A percentile compares a stretch with the other conserved stretches of the same genome.
phyloP scores from a whole-genome alignment of 2,113 vertebrate genomes.

The Chascanopsetta lugubris region DNA sequence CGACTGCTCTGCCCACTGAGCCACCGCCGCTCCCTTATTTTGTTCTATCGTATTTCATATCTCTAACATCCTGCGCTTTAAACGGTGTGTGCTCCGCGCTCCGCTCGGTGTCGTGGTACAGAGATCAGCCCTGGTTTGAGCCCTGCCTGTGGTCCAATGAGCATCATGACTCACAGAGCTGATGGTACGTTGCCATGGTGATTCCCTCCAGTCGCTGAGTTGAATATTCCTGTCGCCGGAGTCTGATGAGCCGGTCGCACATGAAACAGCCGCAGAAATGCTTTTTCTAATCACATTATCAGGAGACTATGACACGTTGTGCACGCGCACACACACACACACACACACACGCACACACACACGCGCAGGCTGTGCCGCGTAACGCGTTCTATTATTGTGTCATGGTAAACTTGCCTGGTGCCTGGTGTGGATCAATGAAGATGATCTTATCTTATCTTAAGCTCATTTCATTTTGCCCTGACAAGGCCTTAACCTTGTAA shows the following conservation, averaged over 20 bases:
- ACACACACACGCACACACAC: neutral
- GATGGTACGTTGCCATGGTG: conserved; percentile 48
- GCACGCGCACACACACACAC: neutral
- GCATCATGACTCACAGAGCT: conserved; percentile 44
- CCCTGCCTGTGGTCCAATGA: conserved; percentile 19
- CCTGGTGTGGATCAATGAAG: too few species aligned
- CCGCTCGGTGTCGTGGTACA: conserved; percentile 19
- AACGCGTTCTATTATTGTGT: too few species aligned
- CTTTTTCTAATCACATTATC: conserved; percentile 2
- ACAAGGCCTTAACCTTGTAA: too few species aligned
- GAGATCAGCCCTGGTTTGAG: conserved; percentile 6
- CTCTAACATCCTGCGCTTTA: too few species aligned
- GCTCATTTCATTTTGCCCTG: too few species aligned
- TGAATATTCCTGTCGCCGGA: conserved; percentile 27
- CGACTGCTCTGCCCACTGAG: too few species aligned
- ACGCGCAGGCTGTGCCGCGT: too few species aligned
- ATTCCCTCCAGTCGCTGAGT: conserved; percentile 31
- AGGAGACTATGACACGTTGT: neutral
- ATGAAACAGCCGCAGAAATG: neutral
- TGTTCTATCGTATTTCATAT: neutral
- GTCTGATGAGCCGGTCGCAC: conserved; percentile 20
- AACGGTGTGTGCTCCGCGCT: neutral
- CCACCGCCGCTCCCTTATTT: too few species aligned
- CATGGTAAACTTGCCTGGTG: too few species aligned
- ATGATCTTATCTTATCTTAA: too few species aligned